Percentiles rank a stretch among this genome's conserved stretches.
These are phyloP conservation scores for Coracopsis vasa DNA, from an alignment of 2,113 vertebrate genomes.

Conservation along the genomic window DNA sequence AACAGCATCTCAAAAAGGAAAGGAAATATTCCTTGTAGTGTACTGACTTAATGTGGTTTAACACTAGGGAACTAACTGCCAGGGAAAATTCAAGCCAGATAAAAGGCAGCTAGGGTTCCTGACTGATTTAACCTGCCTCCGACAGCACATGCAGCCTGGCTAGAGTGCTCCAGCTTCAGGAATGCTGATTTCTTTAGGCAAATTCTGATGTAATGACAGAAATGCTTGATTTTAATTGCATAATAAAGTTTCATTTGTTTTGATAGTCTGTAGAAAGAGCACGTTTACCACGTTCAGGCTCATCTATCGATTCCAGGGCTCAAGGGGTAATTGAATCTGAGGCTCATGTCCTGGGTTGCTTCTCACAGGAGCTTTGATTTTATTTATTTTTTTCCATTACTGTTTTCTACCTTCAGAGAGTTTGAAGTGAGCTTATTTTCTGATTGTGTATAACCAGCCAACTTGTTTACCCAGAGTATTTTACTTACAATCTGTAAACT, in stretches of 20 bases:
- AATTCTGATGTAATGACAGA: constrained; percentile 1
- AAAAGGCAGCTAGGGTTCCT: not conserved
- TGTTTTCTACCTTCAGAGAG: not conserved
- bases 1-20: not conserved
- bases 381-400: not conserved
- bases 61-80: not conserved
- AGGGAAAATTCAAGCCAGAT: not conserved
- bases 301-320: not conserved
- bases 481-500: not conserved
- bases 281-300: not conserved
- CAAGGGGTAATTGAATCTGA: not conserved
- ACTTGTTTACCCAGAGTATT: not conserved
- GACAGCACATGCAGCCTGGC: not conserved
- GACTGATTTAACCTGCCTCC: not conserved
- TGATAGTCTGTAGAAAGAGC: not conserved
- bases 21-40: not conserved
- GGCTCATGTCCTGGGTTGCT: not conserved
- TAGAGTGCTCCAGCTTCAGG: not conserved
- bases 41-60: not conserved
- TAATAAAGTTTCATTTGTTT: not conserved
- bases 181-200: constrained; percentile 7
- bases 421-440: not conserved
- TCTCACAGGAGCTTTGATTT: not conserved
- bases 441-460: not conserved
- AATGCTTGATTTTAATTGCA: not conserved